Percentiles rank a stretch among this genome's conserved stretches.
Evolutionary conservation across 2,797 vertebrate species (phyloP).

Genomic region (Catamblyrhynchus diadema): DNA sequence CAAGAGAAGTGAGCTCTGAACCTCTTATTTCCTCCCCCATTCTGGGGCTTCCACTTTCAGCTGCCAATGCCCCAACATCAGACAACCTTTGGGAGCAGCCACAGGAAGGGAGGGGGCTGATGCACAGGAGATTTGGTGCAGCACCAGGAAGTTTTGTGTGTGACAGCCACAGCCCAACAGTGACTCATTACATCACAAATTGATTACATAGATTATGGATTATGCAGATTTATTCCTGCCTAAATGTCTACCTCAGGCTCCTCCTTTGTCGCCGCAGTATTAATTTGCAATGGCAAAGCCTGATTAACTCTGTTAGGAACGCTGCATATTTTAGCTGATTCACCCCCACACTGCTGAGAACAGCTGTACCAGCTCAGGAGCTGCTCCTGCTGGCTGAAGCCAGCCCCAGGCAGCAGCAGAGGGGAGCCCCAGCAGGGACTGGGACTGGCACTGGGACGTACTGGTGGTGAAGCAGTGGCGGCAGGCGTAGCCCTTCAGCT

Average conservation of each 20-base stretch:
- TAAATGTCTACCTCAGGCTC: background rate
- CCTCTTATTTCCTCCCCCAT: background rate
- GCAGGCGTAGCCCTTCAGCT: constrained; percentile 98
- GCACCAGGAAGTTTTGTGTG: background rate
- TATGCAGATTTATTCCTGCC: background rate
- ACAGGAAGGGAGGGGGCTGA: fast-evolving
- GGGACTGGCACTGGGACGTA: constrained; percentile 54
- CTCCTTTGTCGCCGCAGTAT: background rate
- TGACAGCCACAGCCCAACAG: background rate
- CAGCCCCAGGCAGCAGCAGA: background rate
- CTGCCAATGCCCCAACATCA: background rate
- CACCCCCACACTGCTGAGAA: background rate
- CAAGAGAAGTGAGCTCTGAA: background rate
- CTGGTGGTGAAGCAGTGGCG: constrained; percentile 99
- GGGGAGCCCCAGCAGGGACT: background rate
- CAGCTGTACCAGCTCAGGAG: background rate
- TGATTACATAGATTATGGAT: background rate
- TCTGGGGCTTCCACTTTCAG: background rate
- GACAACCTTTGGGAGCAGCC: background rate
- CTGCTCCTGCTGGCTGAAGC: background rate
- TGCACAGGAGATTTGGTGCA: background rate
- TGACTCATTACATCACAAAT: background rate
- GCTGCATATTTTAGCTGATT: background rate
- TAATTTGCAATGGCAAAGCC: background rate
- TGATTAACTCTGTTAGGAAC: background rate